Conservation (phyloP, 2,888 invertebrate species). For the Tetropium fuscum region DNA sequence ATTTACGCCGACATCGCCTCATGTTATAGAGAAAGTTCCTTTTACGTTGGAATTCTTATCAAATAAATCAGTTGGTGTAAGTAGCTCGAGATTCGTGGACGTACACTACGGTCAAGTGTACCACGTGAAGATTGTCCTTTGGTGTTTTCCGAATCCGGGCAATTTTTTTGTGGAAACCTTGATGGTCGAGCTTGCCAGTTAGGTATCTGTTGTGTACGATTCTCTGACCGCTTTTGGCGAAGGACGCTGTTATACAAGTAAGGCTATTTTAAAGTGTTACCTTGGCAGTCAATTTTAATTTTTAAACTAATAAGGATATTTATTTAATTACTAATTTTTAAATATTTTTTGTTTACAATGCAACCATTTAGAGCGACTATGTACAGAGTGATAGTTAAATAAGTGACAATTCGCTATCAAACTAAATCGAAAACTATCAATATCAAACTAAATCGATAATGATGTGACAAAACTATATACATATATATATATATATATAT, state of each 20-base stretch:
- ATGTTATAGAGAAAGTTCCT: background rate
- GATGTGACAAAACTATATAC: too few relatives aligned
- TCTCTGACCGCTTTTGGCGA: background rate
- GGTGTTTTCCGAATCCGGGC: background rate
- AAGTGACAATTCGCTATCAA: too few relatives aligned
- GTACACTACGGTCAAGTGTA: background rate
- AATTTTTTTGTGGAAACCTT: conserved; percentile 9
- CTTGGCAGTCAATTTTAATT: too few relatives aligned
- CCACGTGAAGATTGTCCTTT: background rate
- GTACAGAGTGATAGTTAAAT: too few relatives aligned
- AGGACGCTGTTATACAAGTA: background rate
- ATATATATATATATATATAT: too few relatives aligned
- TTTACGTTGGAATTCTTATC: background rate
- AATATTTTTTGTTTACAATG: too few relatives aligned
- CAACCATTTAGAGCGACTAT: background rate
- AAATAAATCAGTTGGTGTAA: background rate
- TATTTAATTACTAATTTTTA: too few relatives aligned
- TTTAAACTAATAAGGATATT: too few relatives aligned
- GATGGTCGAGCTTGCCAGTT: background rate
- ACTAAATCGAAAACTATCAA: too few relatives aligned
- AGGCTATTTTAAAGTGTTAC: too few relatives aligned
- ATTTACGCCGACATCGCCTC: background rate
- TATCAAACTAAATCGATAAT: too few relatives aligned
- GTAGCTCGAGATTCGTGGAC: background rate
- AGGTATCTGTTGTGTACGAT: background rate